These are phyloP conservation scores for Perccottus glenii DNA, from an alignment of 2,113 vertebrate species.

Conservation along the genomic window DNA sequence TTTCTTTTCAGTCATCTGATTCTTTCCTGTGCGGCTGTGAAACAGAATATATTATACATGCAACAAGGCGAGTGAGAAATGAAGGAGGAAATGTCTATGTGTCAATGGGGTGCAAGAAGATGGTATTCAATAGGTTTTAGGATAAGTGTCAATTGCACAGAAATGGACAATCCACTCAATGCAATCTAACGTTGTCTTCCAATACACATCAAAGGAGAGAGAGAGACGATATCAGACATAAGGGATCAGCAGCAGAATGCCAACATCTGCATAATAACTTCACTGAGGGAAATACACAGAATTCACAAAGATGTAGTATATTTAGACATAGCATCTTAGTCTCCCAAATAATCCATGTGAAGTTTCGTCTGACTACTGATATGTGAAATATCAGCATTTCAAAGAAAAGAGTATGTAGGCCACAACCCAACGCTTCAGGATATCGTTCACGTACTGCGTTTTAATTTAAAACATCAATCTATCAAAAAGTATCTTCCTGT, in stretches of 20 bases:
- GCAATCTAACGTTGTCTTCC: constrained; percentile 48
- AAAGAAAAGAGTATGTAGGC: not conserved
- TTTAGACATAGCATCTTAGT: constrained; percentile 47
- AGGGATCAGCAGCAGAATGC: constrained; percentile 13
- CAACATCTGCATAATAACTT: constrained; percentile 24
- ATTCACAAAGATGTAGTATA: constrained; percentile 45
- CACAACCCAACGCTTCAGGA: not conserved
- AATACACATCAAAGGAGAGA: constrained; percentile 57
- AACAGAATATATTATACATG: constrained; percentile 48
- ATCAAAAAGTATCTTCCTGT: too few relatives aligned
- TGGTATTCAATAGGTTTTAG: constrained; percentile 14
- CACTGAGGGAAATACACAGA: constrained; percentile 21
- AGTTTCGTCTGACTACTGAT: not conserved
- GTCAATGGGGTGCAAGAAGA: constrained; percentile 15
- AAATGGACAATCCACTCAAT: not conserved
- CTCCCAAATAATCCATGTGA: constrained; percentile 1
- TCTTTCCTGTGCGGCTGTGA: constrained; percentile 37
- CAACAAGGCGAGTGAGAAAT: constrained; percentile 46
- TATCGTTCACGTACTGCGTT: not conserved
- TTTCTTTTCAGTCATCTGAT: constrained; percentile 50
- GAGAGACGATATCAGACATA: constrained; percentile 21
- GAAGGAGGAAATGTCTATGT: constrained; percentile 45
- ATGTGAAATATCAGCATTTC: not conserved
- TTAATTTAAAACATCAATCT: too few relatives aligned
- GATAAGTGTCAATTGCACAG: constrained; percentile 44